Conservation (phyloP, 2,113 vertebrate genomes). For the Urocolius indicus region DNA sequence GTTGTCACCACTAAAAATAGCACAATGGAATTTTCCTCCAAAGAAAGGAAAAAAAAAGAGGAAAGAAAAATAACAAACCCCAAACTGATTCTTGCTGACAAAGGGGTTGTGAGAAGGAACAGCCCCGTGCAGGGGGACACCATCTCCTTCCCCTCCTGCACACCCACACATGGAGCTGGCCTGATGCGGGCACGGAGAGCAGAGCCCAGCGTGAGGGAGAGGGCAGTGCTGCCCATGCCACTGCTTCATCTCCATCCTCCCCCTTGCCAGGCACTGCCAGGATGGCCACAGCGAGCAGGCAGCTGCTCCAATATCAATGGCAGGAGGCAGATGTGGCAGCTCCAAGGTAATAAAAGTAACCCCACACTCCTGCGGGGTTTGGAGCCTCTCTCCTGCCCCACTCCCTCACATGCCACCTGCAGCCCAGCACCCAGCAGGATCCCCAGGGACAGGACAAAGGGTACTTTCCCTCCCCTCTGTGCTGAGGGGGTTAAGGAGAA, state of each 20-base stretch:
- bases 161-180: neutral
- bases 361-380: neutral
- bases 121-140: neutral
- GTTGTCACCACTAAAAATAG: slow-evolving; percentile 75
- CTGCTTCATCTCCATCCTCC: neutral
- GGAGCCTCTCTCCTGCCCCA: neutral
- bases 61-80: accelerated
- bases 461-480: neutral
- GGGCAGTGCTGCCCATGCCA: neutral
- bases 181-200: neutral
- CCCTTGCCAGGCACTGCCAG: neutral
- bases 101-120: slow-evolving; percentile 1
- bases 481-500: neutral
- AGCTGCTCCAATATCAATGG: neutral
- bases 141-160: neutral
- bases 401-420: slow-evolving; percentile 44
- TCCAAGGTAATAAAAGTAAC: neutral
- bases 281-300: accelerated
- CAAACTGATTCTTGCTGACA: slow-evolving; percentile 36
- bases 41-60: neutral
- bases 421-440: accelerated
- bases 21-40: slow-evolving; percentile 75
- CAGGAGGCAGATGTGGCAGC: neutral
- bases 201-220: neutral
- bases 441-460: accelerated